Conservation (phyloP, 1,140 invertebrate genomes). For the Cotesia chilonis region DNA sequence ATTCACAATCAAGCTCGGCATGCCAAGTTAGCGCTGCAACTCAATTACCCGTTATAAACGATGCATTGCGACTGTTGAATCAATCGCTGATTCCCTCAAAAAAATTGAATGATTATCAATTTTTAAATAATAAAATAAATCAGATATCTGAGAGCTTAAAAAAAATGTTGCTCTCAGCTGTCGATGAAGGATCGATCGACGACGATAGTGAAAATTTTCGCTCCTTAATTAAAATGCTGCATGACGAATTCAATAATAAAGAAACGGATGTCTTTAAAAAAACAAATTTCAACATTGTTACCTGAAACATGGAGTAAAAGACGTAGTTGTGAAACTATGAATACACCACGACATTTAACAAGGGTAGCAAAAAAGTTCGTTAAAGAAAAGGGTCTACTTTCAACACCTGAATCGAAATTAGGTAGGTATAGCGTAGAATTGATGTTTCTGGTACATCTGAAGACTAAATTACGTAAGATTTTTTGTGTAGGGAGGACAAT, state of each 20-base stretch:
- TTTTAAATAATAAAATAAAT: slow-evolving; percentile 16
- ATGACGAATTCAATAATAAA: slow-evolving; percentile 21
- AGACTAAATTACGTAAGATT: slow-evolving; percentile 17
- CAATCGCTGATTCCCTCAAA: slow-evolving; percentile 7
- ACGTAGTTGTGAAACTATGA: slow-evolving; percentile 12
- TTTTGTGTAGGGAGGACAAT: slow-evolving; percentile 30
- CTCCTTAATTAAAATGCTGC: slow-evolving; percentile 21
- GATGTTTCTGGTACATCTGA: slow-evolving; percentile 10
- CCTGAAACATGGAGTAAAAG: slow-evolving; percentile 14
- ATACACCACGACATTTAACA: slow-evolving; percentile 16
- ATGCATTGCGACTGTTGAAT: slow-evolving; percentile 16
- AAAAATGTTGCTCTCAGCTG: slow-evolving; percentile 14
- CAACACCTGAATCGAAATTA: slow-evolving; percentile 24
- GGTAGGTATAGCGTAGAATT: slow-evolving; percentile 19
- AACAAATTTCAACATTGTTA: slow-evolving; percentile 20
- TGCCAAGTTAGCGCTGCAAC: slow-evolving; percentile 22
- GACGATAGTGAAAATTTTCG: slow-evolving; percentile 18
- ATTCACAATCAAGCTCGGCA: slow-evolving; percentile 2
- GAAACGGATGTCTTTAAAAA: slow-evolving; percentile 2
- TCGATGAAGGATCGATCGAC: slow-evolving; percentile 17
- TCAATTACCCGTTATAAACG: slow-evolving; percentile 15
- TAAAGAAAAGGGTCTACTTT: slow-evolving; percentile 13
- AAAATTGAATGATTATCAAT: slow-evolving; percentile 22
- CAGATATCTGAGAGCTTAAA: slow-evolving; percentile 18
- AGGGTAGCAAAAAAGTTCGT: slow-evolving; percentile 19